Base-by-base conservation (phyloP, 1,140 invertebrate genomes). In the Potamilus streckersoni region DNA sequence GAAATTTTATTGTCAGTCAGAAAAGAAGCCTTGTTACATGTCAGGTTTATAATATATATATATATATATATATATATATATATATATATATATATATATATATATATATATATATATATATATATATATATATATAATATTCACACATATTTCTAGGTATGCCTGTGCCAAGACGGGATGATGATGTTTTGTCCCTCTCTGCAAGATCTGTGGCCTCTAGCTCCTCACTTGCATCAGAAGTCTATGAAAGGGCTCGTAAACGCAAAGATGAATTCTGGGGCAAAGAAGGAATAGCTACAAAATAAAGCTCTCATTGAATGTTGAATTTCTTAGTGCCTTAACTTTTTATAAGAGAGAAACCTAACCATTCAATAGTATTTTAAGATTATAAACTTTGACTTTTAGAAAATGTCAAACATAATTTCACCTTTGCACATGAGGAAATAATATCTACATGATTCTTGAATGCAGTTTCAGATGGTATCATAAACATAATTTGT, bases 201-300 rank as follows among this genome's bases (percentile, higher is more conserved):
- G 74, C 80, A 14, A 77, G 82, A 66, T 89, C 90, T 77, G 84
- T 91, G 12, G 87, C 91, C 74, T 90, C 91, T 85, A 92, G 88
- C 88, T 91, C 85, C 80, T 93, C 81, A 65, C 80, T 91, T 59
- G 94, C 95, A 11, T 93, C 93, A 27, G 95, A 96, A 82, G 94
- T 95, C 38, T 90, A 96, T 38, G 95, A 96, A 85, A 93, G 94
- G 83, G 95, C 95, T 78, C 93, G 94, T 74, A 94, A 93, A 87
- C 93, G 95, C 74, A 95, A 95, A 83, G 94, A 96, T 90, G 93
- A 95, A 83, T 96, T 96, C 89, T 96, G 95, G 95, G 84, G 81
- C 1, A 79, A 80, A 55, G 71, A 72, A 49, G 78, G 78, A 2
- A 72, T 81, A 15, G 74, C 77, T 17, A 67, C 75, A 58, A 64